A percentile compares a stretch with the other conserved stretches of the same genome.
phyloP scores from a whole-genome alignment of 1,140 invertebrate species.

The Adoxophyes honmai region DNA sequence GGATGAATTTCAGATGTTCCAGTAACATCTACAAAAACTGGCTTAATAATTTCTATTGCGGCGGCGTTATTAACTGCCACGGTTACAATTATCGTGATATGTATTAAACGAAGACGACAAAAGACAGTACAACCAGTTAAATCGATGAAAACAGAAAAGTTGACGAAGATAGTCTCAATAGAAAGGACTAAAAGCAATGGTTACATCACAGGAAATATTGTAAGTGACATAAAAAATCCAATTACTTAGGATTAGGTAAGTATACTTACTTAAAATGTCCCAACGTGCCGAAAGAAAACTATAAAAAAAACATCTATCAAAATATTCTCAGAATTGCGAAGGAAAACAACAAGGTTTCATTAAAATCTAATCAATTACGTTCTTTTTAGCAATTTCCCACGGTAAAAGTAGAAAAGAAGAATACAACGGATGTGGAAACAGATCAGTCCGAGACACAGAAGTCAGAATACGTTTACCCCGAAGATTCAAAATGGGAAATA shows the following conservation, averaged over 20 bases:
- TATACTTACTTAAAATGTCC: too few relatives aligned
- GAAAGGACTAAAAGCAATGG: slow-evolving; percentile 6
- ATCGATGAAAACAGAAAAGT: neutral
- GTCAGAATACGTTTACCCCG: neutral
- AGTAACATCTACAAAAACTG: too few relatives aligned
- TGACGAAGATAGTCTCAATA: neutral
- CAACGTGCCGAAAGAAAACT: too few relatives aligned
- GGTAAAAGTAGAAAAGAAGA: neutral
- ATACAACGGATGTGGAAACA: neutral
- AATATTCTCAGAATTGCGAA: neutral
- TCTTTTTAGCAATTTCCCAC: neutral
- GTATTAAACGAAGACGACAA: too few relatives aligned
- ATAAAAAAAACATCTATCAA: neutral
- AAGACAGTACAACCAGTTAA: too few relatives aligned
- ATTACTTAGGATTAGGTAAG: too few relatives aligned
- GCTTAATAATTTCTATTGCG: too few relatives aligned
- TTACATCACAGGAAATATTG: neutral
- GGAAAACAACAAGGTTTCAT: neutral
- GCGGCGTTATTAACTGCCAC: too few relatives aligned
- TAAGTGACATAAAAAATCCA: neutral
- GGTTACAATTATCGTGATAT: too few relatives aligned
- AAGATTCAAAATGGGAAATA: neutral
- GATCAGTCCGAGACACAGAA: neutral
- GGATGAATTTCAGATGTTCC: too few relatives aligned
- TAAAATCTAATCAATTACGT: neutral